phyloP scores from a whole-genome alignment of 2,113 vertebrate genomes.

The Heloderma charlesbogerti region DNA sequence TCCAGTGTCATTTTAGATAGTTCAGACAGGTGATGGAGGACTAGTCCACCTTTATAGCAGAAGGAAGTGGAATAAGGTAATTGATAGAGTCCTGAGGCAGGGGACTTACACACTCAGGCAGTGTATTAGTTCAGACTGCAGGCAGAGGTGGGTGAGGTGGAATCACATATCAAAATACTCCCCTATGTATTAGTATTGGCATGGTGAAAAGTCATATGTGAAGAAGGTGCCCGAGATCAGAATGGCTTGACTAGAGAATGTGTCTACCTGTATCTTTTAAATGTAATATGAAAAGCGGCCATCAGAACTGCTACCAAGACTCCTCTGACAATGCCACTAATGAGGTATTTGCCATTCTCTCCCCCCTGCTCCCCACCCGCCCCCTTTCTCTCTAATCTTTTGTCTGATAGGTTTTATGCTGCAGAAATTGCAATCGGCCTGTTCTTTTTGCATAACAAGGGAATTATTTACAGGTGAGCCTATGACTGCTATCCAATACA shows the following conservation, averaged over 20 bases:
- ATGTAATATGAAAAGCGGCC: neutral
- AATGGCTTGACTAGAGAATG: neutral
- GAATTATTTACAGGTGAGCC: conserved; percentile 91
- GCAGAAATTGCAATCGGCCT: conserved; percentile 91
- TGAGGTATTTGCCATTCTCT: neutral
- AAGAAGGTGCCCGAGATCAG: neutral
- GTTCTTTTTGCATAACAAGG: conserved; percentile 92
- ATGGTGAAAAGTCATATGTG: neutral
- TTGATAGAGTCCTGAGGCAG: neutral
- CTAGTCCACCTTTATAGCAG: neutral
- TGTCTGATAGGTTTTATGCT: conserved; percentile 85
- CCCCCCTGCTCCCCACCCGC: too few relatives aligned
- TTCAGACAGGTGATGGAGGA: neutral
- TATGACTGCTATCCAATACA: neutral
- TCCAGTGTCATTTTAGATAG: neutral
- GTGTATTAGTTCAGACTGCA: neutral
- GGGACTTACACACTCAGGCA: neutral
- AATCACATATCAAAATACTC: neutral
- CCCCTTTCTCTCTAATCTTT: neutral
- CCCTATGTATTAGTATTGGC: too few relatives aligned
- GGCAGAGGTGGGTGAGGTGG: too few relatives aligned
- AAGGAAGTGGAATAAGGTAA: neutral
- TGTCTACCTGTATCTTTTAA: neutral
- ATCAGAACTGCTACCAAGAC: neutral
- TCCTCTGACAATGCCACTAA: neutral